Percentiles rank a stretch among this genome's conserved stretches.
These are phyloP conservation scores for Pachymerium ferrugineum DNA, from an alignment of 2,888 invertebrate species.

Conservation along the genomic window DNA sequence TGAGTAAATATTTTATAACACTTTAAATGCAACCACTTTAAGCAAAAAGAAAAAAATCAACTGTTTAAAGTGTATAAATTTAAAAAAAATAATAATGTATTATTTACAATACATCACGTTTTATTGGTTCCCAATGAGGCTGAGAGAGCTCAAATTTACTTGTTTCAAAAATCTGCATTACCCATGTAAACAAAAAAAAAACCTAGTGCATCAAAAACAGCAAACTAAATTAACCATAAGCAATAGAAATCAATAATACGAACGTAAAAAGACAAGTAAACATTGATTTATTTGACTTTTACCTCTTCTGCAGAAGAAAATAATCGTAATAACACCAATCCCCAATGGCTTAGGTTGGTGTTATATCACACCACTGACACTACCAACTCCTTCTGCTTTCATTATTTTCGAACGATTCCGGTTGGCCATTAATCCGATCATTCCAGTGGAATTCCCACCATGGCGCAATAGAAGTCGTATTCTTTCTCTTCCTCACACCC, in stretches of 20 bases:
- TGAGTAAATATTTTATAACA: too few species aligned
- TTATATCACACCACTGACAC: conserved; percentile 25
- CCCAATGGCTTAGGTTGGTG: conserved; percentile 10
- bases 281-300: conserved; percentile 11
- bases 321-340: conserved; percentile 10
- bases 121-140: too few species aligned
- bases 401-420: conserved; percentile 27
- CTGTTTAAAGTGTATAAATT: too few species aligned
- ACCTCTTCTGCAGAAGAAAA: neutral
- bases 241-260: neutral
- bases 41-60: too few species aligned
- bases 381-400: conserved; percentile 14
- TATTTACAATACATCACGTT: too few species aligned
- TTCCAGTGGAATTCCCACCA: conserved; percentile 22
- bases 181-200: neutral
- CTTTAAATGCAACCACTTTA: too few species aligned
- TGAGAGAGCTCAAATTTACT: too few species aligned
- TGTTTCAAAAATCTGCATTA: too few species aligned
- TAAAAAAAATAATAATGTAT: too few species aligned
- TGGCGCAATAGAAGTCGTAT: neutral
- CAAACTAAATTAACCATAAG: neutral
- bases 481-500: neutral
- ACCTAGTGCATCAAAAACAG: neutral
- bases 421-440: conserved; percentile 27
- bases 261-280: neutral